phyloP scores from a whole-genome alignment of 2,797 vertebrate genomes.

The Artibeus jamaicensis region DNA sequence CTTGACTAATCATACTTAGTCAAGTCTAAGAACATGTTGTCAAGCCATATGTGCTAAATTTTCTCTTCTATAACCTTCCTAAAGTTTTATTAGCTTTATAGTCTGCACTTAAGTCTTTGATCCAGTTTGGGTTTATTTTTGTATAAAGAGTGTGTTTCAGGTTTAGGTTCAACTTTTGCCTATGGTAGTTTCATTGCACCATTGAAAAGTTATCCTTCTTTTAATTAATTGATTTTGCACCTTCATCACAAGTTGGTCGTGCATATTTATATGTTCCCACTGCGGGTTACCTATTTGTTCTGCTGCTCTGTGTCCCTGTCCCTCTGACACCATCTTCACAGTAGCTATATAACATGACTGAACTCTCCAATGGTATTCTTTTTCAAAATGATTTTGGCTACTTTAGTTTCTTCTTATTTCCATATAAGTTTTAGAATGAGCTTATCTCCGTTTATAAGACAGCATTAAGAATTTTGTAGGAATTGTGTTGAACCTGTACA shows the following conservation, averaged over 20 bases:
- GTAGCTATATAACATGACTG: not conserved
- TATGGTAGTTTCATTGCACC: not conserved
- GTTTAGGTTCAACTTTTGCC: not conserved
- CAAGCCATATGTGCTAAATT: not conserved
- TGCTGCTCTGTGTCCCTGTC: not conserved
- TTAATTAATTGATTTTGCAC: not conserved
- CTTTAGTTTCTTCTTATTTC: not conserved
- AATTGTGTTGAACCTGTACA: not conserved
- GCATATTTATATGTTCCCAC: not conserved
- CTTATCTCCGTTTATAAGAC: not conserved
- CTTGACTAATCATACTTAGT: not conserved
- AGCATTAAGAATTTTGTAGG: not conserved
- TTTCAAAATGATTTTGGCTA: not conserved
- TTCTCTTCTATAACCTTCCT: not conserved
- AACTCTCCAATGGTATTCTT: not conserved
- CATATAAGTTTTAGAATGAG: not conserved
- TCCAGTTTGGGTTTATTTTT: not conserved
- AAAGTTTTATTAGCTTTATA: not conserved
- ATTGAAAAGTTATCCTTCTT: not conserved
- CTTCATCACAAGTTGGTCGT: not conserved
- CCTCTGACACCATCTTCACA: not conserved
- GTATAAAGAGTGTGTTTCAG: not conserved
- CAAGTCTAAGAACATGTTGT: not conserved
- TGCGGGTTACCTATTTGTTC: not conserved
- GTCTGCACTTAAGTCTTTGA: not conserved